Evolutionary conservation across 2,113 vertebrate genomes (phyloP).

Genomic region (Lamprologus speciosus): DNA sequence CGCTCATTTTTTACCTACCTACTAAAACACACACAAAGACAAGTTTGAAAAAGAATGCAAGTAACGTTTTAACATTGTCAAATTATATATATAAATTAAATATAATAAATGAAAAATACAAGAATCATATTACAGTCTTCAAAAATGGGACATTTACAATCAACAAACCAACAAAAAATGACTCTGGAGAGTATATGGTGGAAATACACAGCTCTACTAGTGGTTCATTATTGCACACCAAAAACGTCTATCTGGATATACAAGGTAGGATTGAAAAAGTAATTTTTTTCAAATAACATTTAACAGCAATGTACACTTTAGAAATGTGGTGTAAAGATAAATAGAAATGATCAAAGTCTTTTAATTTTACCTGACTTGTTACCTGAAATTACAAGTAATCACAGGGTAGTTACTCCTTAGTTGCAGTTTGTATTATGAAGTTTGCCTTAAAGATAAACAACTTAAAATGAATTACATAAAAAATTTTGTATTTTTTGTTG

Average conservation of each 20-base stretch:
- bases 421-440: background rate
- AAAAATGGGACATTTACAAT: background rate
- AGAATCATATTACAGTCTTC: background rate
- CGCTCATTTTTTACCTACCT: background rate
- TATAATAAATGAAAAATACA: background rate
- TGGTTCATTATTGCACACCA: accelerated
- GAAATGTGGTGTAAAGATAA: background rate
- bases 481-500: background rate
- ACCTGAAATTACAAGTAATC: background rate
- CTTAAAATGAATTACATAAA: background rate
- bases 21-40: background rate
- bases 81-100: background rate
- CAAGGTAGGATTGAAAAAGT: background rate
- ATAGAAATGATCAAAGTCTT: background rate
- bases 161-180: background rate
- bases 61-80: background rate
- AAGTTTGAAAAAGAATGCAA: background rate
- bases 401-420: background rate
- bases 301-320: background rate
- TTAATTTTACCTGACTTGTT: background rate
- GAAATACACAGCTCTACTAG: accelerated
- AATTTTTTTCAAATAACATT: background rate
- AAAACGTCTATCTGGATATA: background rate
- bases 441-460: background rate
- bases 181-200: conserved; percentile 7